Evolutionary conservation across 64 coral and sea anemone species (phyloP), one percentile per base, ranked within the genome.

Genomic region (Stichodactyla helianthus): DNA sequence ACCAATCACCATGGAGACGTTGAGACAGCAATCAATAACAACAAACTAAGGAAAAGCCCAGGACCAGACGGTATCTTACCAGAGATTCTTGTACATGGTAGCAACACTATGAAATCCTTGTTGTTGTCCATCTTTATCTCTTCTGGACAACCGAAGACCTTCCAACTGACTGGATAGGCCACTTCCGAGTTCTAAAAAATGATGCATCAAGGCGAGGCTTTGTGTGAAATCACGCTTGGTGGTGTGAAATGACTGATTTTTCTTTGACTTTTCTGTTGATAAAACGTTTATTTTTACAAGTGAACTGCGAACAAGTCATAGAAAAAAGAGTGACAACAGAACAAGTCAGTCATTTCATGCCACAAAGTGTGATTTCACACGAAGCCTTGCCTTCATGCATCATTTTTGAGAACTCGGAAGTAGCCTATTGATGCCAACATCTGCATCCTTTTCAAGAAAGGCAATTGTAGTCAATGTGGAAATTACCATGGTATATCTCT

Each of bases 51-150:
- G 19, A 86, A 86, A 20, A 86, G 85, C 59, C 85, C 85, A 27
- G 86, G 86, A 51, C 77, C 77, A 82, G 86, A 88, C 80, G 87
- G 77, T 82, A 56, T 82, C 50, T 56, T 89, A 51, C 87, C 87
- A 57, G 87, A 89, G 61, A 50, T 87, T 26, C 35, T 54, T 13
- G 65, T 86, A 51, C 62, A 87, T 54, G 62, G 63, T 83, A 51
- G 51, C n/a, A 18, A 56, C 23, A 83, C 53, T 55, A 44, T 83
- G 15, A 83, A 55, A 83, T 25, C 50, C 31, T 83, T 53, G 8
- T 51, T 55, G 51, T 83, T 83, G 26, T 2, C 81, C 26, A 83
- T 83, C 35, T 17, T 83, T 51, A 54, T 52, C n/a, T 0, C 12
- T 83, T 83, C 4, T 83, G 81, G 81, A 25, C 52, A 9, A 55